Base-by-base conservation (phyloP, 2,113 vertebrate genomes). In the Anseranas semipalmata region DNA sequence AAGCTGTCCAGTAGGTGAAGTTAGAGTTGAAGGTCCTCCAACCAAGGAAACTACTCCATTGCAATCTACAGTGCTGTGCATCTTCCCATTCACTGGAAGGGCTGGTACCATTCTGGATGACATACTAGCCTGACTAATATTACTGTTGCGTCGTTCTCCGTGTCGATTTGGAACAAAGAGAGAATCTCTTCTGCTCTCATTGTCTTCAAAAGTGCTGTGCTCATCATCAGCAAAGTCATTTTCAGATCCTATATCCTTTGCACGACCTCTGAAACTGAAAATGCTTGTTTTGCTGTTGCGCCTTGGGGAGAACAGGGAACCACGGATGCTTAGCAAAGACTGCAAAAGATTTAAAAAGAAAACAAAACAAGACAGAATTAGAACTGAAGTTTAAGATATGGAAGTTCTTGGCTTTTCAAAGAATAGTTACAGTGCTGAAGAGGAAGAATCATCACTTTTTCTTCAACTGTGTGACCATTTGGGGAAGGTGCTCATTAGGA, bases 141-240 rank as follows among this genome's bases (percentile, higher is more conserved):
- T 99, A 92, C 99, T 99, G 98, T 98, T 98, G 94, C 98, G 98
- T 66, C 98, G 98, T 92, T 99, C 99, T 80, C 98, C 98, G 2
- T 98, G 92, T 94, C 98, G 97, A 85, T 97, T 98, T 4, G 99
- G 98, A 76, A 99, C 97, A 96, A 99, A 99, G 63, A 99, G 97
- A 43, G 99, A 99, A 96, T 98, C 98, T 96, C 99, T 98, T 81
- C 98, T 98, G 98, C 99, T 99, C 80, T 98, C 98, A 74, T 97
- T 98, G 96, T 99, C 99, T 94, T 99, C 99, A 91, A 99, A 97
- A 65, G 99, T 98, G 98, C 99, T 99, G 98, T 98, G 99, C 71
- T 99, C 99, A 70, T 99, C 99, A 63, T 99, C 99, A 3, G 99
- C 99, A 97, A 99, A 99, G 93, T 99, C 99, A 92, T 99, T 99